Base-by-base conservation (phyloP, 37 sponge, comb jelly and placozoan species). In the Corticium candelabrum region DNA sequence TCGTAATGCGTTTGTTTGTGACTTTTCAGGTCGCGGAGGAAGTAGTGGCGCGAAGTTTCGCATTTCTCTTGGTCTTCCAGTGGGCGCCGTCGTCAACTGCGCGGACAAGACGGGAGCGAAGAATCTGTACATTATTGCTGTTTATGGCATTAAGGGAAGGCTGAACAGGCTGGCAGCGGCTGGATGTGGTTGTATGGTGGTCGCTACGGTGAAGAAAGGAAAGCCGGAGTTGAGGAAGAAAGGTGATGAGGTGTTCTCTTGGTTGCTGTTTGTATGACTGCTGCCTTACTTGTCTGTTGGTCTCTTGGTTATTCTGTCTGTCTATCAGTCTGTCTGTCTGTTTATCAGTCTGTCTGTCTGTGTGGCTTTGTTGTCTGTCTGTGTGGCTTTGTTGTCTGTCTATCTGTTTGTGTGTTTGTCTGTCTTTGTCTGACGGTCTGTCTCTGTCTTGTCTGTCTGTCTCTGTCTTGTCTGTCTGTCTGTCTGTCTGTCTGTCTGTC, bases 81-180 rank as follows among this genome's bases (percentile, higher is more conserved):
- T 98, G 35, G 99, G 96, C 29, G 99, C 99, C 0, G 93, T 94
- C 0, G 89, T 98, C 75, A 98, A 98, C 87, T 98, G 99, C 81
- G 99, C 99, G 0, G 99, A 98, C 82, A 98, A 98, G 85, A 98
- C 99, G 38, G 99, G 99, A 3, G 99, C 96, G 27, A 98, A 98
- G 89, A 98, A 94, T 79, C 85, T 98, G 40, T 94, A 91, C 80
- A 80, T 98, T 7, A 98, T 98, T 43, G 86, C 99, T 37, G 96
- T 98, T 5, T 89, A 91, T 41, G 95, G 96, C 0, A 94, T 98
- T 57, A 86, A 90, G 39, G 96, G 96, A 2, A 73, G 99, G 0
- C 83, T 98, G 68, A 98, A 98, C 85, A 74, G 99, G 30, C 83
- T 98, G 15, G 96, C 99, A 0, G 83, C 95, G 3, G 99, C 99